phyloP scores from a whole-genome alignment of 1,140 invertebrate species.

The Cheumatopsyche charites region DNA sequence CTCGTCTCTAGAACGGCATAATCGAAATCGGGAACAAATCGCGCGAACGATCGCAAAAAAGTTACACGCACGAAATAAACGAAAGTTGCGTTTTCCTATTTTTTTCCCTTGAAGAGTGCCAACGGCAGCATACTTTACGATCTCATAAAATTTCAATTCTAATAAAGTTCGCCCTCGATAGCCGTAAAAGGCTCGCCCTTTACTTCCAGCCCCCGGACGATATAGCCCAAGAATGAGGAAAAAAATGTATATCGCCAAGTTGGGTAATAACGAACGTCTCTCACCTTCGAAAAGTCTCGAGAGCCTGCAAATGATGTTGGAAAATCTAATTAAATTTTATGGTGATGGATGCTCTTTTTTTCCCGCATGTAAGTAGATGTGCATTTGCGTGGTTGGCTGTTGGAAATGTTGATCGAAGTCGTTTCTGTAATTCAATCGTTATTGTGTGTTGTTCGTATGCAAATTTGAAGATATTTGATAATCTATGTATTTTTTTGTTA shows the following conservation, averaged over 20 bases:
- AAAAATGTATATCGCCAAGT: slow-evolving; percentile 10
- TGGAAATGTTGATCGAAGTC: too few species aligned
- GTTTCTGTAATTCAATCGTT: too few species aligned
- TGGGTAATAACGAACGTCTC: slow-evolving; percentile 5
- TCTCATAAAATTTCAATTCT: slow-evolving; percentile 47
- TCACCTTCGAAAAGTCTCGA: slow-evolving; percentile 22
- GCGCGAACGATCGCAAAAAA: slow-evolving; percentile 31
- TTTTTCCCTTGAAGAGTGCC: slow-evolving; percentile 22
- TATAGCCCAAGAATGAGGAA: too few species aligned
- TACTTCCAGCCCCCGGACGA: background rate
- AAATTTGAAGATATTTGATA: background rate
- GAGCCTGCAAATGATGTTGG: slow-evolving; percentile 46
- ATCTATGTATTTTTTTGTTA: too few species aligned
- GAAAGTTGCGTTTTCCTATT: slow-evolving; percentile 18
- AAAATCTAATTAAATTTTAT: slow-evolving; percentile 47
- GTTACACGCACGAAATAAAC: slow-evolving; percentile 29
- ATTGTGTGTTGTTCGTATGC: background rate
- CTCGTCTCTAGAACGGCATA: slow-evolving; percentile 16
- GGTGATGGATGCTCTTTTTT: slow-evolving; percentile 11
- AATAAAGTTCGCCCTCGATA: slow-evolving; percentile 41
- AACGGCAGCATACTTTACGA: slow-evolving; percentile 35
- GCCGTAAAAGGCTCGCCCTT: slow-evolving; percentile 35
- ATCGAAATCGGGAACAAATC: slow-evolving; percentile 35
- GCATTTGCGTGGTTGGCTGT: too few species aligned
- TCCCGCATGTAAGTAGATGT: background rate